Evolutionary conservation across 92 coral and sea anemone genomes (phyloP).

Genomic region (Palythoa caribaeorum): DNA sequence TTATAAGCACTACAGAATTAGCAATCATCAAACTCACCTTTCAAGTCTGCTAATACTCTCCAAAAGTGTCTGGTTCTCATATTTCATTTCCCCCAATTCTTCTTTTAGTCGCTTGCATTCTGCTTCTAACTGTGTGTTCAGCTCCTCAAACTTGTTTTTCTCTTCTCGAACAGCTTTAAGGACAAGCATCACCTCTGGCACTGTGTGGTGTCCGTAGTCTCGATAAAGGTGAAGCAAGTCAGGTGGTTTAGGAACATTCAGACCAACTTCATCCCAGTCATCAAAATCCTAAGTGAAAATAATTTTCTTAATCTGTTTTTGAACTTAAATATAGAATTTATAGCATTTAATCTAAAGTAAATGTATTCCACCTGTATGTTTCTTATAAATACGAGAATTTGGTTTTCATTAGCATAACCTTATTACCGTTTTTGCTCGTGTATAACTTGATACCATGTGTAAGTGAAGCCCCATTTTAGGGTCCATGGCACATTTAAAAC

Average conservation of each 20-base stretch:
- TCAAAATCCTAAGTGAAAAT: constrained; percentile 83
- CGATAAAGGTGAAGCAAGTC: constrained; percentile 91
- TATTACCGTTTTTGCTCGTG: too few species aligned
- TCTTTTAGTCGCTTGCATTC: constrained; percentile 79
- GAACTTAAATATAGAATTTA: too few species aligned
- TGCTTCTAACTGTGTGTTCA: constrained; percentile 55
- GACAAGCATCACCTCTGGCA: constrained; percentile 88
- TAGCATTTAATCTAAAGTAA: too few species aligned
- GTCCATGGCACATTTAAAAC: too few species aligned
- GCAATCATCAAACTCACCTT: constrained; percentile 53
- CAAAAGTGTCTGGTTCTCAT: constrained; percentile 82
- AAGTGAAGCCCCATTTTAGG: too few species aligned
- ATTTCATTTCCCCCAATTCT: constrained; percentile 79
- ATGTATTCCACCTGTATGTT: too few species aligned
- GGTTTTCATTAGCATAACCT: too few species aligned
- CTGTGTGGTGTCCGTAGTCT: constrained; percentile 94
- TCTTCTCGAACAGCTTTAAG: constrained; percentile 87
- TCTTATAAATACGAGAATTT: too few species aligned
- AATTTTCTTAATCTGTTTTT: neutral
- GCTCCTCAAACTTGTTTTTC: constrained; percentile 79
- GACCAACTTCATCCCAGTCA: constrained; percentile 99
- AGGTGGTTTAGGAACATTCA: constrained; percentile 95
- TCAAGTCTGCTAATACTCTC: constrained; percentile 74
- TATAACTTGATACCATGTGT: too few species aligned
- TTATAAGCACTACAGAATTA: neutral